Evolutionary conservation across 2,113 vertebrate species (phyloP), one percentile per base, ranked within the genome.

Genomic region (Cygnus buccinator): DNA sequence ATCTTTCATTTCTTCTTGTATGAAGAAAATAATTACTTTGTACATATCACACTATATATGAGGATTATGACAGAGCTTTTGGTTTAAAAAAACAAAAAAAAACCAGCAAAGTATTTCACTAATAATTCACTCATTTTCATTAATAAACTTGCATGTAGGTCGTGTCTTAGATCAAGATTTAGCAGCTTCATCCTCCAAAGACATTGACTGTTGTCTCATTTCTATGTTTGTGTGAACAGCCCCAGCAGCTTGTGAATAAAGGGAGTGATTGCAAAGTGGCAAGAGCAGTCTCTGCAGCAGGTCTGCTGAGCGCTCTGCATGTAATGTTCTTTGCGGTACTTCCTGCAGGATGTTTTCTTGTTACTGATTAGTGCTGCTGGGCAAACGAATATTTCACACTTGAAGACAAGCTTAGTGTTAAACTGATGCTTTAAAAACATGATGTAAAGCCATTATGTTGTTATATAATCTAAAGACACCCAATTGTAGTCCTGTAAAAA

Each of bases 301-400:
- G 16, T 76, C 81, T 90, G 75, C 87, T 75, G 61, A 65, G 54
- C 28, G 2, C 54, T n/a, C 57, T 72, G 84, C 63, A 50, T n/a
- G 2, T 26, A 2, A 2, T 73, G 39, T 57, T 82, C 77, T 89
- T 43, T 94, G 87, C 57, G 65, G 29, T 31, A 37, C 74, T 96
- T 95, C 85, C 65, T 95, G 89, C 84, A 94, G 89, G 73, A 48
- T 86, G 65, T 83, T 90, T 71, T 90, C 67, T 73, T 62, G 37
- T 37, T 44, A 5, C 77, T 33, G 35, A 20, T 75, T 15, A 61
- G 43, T 39, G 70, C 43, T 81, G 37, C 52, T 63, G 25, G 16
- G 31, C 50, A 89, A 43, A 82, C 0, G 0, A 82, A 2, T 75
- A 26, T 84, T 85, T 83, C 71, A 91, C 63, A 44, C 87, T 66